phyloP scores from a whole-genome alignment of 2,797 vertebrate species.

The Anguilla obscura region DNA sequence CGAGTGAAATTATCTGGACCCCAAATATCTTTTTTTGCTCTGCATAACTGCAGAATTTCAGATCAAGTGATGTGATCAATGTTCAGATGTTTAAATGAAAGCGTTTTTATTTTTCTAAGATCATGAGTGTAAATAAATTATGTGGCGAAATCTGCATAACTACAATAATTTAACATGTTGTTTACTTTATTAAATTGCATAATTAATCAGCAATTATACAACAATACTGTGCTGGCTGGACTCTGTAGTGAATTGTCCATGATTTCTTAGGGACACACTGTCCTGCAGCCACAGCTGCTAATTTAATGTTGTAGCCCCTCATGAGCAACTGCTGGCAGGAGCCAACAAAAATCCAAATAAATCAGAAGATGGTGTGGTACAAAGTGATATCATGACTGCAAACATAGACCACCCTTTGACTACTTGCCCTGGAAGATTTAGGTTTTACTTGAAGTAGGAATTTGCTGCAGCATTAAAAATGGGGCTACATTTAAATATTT shows the following conservation, averaged over 20 bases:
- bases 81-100: background rate
- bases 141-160: background rate
- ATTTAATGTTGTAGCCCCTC: constrained; percentile 28
- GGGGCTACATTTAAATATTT: constrained; percentile 37
- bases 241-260: constrained; percentile 19
- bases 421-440: constrained; percentile 17
- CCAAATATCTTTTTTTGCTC: background rate
- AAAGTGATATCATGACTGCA: constrained; percentile 31
- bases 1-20: background rate
- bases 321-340: constrained; percentile 35
- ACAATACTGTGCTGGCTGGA: background rate
- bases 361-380: too few species aligned
- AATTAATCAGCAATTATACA: background rate
- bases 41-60: background rate
- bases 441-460: constrained; percentile 31
- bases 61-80: background rate
- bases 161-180: background rate
- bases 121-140: background rate
- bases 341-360: background rate
- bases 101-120: background rate
- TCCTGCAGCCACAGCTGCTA: constrained; percentile 19
- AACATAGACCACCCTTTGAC: constrained; percentile 28
- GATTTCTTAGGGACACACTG: constrained; percentile 10
- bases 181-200: background rate
- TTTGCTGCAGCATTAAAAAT: constrained; percentile 34